phyloP scores from a whole-genome alignment of 2,113 vertebrate species.

The Puffinus mauretanicus region DNA sequence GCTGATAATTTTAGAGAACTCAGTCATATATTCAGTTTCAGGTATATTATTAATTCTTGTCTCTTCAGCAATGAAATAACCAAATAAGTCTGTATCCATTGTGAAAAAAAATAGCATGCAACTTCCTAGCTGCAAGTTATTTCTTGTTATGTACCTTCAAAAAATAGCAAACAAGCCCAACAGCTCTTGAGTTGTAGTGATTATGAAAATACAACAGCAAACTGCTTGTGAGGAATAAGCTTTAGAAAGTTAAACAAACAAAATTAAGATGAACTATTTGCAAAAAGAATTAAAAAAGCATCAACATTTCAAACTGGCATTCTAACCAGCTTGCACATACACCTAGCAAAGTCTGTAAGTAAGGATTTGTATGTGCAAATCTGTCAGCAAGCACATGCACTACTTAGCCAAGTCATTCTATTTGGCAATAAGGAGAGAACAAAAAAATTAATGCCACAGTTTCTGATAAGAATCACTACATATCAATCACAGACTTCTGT shows the following conservation, averaged over 20 bases:
- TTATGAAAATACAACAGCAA: neutral
- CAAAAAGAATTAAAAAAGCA: neutral
- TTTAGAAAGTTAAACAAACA: neutral
- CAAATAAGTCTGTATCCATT: neutral
- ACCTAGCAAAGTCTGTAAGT: neutral
- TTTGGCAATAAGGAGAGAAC: neutral
- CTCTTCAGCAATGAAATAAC: neutral
- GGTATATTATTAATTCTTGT: neutral
- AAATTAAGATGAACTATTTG: neutral
- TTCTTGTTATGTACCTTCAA: neutral
- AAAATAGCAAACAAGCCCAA: neutral
- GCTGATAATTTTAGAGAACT: neutral
- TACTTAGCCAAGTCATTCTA: neutral
- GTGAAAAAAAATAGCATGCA: neutral
- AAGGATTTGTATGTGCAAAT: neutral
- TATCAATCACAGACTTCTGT: neutral
- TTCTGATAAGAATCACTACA: neutral
- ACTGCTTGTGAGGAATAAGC: neutral
- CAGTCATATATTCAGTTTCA: neutral
- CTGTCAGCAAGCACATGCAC: neutral
- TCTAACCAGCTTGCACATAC: neutral
- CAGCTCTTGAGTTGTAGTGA: neutral
- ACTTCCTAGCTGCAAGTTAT: neutral
- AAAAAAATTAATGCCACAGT: fast-evolving
- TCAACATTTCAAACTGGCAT: neutral